Evolutionary conservation across 1,140 invertebrate species (phyloP).

Genomic region (Drosophila kepulauana): DNA sequence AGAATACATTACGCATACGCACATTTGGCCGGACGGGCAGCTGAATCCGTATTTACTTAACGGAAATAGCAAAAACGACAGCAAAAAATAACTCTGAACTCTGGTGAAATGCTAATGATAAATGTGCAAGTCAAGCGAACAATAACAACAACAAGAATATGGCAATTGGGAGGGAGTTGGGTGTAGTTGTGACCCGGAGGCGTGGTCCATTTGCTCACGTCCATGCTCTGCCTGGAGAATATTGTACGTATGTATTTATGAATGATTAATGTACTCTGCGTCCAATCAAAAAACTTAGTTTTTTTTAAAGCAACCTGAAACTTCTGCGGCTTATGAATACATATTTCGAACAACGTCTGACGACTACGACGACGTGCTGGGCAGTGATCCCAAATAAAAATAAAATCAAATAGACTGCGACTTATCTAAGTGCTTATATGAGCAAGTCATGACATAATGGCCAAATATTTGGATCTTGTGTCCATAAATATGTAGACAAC

Average conservation of each 20-base stretch:
- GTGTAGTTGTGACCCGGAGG: constrained; percentile 16
- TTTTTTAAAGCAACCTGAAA: constrained; percentile 10
- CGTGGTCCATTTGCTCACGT: constrained; percentile 12
- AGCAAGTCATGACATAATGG: constrained; percentile 55
- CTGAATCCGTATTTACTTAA: constrained; percentile 32
- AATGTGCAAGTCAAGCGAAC: constrained; percentile 50
- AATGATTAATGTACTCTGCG: constrained; percentile 70
- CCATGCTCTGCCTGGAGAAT: constrained; percentile 48
- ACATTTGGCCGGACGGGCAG: constrained; percentile 29
- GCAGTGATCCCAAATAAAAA: constrained; percentile 37
- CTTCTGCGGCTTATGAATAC: constrained; percentile 20
- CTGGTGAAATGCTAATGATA: constrained; percentile 76
- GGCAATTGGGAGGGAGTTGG: not conserved
- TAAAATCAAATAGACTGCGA: not conserved
- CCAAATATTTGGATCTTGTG: constrained; percentile 66
- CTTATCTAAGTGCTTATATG: constrained; percentile 32
- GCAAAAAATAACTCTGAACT: constrained; percentile 41
- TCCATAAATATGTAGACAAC: constrained; percentile 60
- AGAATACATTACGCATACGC: constrained; percentile 68
- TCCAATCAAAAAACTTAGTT: constrained; percentile 10
- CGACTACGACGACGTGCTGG: constrained; percentile 14
- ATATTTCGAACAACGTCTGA: not conserved
- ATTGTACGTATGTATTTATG: constrained; percentile 44
- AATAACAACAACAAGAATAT: constrained; percentile 6
- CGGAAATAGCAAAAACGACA: constrained; percentile 61